Conservation (phyloP, 2,888 invertebrate genomes). For the Leptinotarsa haldemani region DNA sequence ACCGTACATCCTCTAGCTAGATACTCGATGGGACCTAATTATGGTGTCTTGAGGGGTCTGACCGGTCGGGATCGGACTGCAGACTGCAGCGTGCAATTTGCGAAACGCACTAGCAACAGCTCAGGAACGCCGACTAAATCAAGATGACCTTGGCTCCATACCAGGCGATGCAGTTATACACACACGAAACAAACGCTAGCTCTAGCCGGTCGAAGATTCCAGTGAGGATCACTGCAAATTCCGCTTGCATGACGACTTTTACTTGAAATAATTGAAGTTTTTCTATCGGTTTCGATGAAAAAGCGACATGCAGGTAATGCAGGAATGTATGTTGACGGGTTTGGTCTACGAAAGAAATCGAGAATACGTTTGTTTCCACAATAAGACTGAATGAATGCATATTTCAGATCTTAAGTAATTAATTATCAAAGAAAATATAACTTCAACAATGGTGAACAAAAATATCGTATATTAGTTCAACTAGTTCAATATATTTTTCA, state of each 20-base stretch:
- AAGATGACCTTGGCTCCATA: slow-evolving; percentile 58
- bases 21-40: slow-evolving; percentile 26
- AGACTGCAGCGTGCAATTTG: slow-evolving; percentile 35
- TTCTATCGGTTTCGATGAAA: slow-evolving; percentile 28
- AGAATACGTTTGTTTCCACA: neutral
- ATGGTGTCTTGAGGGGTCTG: slow-evolving; percentile 23
- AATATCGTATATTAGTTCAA: too few species aligned
- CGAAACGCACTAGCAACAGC: slow-evolving; percentile 33
- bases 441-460: too few species aligned
- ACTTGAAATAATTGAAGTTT: slow-evolving; percentile 38
- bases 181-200: slow-evolving; percentile 20
- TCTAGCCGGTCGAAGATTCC: slow-evolving; percentile 32
- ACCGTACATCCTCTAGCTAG: neutral
- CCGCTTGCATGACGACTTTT: slow-evolving; percentile 40
- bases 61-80: slow-evolving; percentile 26
- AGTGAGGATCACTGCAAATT: slow-evolving; percentile 33
- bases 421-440: too few species aligned
- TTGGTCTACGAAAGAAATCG: slow-evolving; percentile 1
- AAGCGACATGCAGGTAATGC: slow-evolving; percentile 3
- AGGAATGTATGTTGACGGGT: slow-evolving; percentile 33
- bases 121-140: slow-evolving; percentile 49
- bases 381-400: too few species aligned
- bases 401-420: too few species aligned
- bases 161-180: slow-evolving; percentile 56
- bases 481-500: too few species aligned